Evolutionary conservation across 2,888 invertebrate genomes (phyloP).

Genomic region (Drosophila acutilabella): DNA sequence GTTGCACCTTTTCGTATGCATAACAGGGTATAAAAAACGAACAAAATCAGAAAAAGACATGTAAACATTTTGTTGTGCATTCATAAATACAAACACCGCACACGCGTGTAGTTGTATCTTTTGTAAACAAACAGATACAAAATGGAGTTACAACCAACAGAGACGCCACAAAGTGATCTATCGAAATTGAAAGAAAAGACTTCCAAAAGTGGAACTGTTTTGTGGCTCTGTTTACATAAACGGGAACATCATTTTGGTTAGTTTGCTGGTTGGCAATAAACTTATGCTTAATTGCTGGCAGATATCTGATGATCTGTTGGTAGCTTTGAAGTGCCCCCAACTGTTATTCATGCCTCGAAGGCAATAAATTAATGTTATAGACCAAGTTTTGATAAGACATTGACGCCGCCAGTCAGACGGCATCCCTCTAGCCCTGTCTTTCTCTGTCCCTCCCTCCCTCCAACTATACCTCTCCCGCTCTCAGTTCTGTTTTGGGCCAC

Average conservation of each 20-base stretch:
- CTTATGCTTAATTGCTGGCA: conserved; percentile 67
- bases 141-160: conserved; percentile 43
- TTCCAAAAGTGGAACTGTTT: conserved; percentile 26
- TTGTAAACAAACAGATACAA: conserved; percentile 44
- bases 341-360: conserved; percentile 31
- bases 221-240: conserved; percentile 60
- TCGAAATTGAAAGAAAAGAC: conserved; percentile 59
- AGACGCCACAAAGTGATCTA: conserved; percentile 69
- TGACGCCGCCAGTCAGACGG: conserved; percentile 68
- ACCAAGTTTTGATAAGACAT: conserved; percentile 76
- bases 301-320: conserved; percentile 67
- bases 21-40: conserved; percentile 8
- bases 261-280: conserved; percentile 47
- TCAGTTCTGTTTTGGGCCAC: conserved; percentile 50
- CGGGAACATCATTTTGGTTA: conserved; percentile 48
- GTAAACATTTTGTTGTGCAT: conserved; percentile 49
- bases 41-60: conserved; percentile 19
- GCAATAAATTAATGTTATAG: conserved; percentile 80
- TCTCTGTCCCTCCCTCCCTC: neutral
- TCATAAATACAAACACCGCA: conserved; percentile 49
- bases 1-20: neutral
- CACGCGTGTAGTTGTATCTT: conserved; percentile 40
- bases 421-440: neutral
- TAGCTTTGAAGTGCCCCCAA: conserved; percentile 61
- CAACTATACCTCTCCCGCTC: neutral